Base-by-base conservation (phyloP, 2,113 vertebrate genomes). In the Rhombomys opimus region DNA sequence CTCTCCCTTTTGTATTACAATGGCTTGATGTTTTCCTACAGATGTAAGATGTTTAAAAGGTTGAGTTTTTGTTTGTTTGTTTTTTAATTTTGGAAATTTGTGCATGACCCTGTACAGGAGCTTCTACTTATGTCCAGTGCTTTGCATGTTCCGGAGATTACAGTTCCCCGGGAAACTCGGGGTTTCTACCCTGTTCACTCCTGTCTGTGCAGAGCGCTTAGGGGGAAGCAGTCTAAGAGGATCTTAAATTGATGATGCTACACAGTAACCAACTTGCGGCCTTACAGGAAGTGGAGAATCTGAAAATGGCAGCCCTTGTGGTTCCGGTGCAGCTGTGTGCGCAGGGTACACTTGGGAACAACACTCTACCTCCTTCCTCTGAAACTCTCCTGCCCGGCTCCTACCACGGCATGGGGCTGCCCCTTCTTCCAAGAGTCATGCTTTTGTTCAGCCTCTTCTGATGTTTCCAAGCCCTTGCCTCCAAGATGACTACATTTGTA, bases 161-260 rank as follows among this genome's bases (percentile, higher is more conserved):
- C 27, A 41, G 38, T 59, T 20, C 4, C 50, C 57, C 87, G 93
- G 75, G 89, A 89, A 96, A 92, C 38, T 17, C 63, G 59, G 0
- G 57, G 80, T 87, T 92, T 93, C 63, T 22, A 95, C 84, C 93
- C 23, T 89, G 38, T 59, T 87, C 72, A 92, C 8, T 95, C 30
- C 35, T 77, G 5, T 80, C 95, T 82, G 90, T 41, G 7, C n/a
- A 87, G 76, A 61, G 77, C n/a, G 77, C 15, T 77, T 46, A 86
- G 89, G 77, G 72, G 87, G 75, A 78, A 86, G 90, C 87, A 84
- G 63, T 72, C 1, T 30, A 15, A 76, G 1, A 67, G n/a, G 1
- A 85, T 65, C 77, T 85, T 85, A 94, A 96, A 77, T 5, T 94
- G 59, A 96, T 89, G 18, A 15, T 59, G 67, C 57, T 30, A 41